phyloP scores from a whole-genome alignment of 1,140 invertebrate species.

The Drosophila mojavensis region DNA sequence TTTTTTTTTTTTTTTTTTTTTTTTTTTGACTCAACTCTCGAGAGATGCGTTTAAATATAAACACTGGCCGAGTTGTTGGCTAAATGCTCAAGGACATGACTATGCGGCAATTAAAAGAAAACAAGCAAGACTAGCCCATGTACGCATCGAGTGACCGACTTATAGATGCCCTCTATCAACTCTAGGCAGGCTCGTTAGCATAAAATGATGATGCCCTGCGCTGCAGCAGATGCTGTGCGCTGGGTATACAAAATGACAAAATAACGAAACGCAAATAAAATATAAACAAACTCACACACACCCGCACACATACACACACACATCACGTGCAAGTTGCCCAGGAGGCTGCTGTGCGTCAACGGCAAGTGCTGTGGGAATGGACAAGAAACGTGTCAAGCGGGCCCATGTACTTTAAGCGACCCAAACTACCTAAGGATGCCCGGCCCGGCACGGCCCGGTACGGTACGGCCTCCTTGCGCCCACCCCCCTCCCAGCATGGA shows the following conservation, averaged over 20 bases:
- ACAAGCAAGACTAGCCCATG: neutral
- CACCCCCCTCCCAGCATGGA: neutral
- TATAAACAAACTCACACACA: constrained; percentile 43
- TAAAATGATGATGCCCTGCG: neutral
- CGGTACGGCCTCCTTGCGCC: too few species aligned
- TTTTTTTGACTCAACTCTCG: constrained; percentile 18
- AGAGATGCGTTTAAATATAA: constrained; percentile 75
- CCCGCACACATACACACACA: constrained; percentile 14
- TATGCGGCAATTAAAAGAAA: constrained; percentile 47
- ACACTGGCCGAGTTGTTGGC: constrained; percentile 36
- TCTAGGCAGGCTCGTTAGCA: neutral
- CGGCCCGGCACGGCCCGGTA: too few species aligned
- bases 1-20: constrained; percentile 34
- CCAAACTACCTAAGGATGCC: constrained; percentile 1
- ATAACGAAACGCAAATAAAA: constrained; percentile 62
- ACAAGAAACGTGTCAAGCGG: constrained; percentile 53
- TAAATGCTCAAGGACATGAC: constrained; percentile 48
- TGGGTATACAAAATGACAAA: neutral
- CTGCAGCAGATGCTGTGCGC: neutral
- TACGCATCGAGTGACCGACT: neutral
- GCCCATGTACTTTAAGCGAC: constrained; percentile 25
- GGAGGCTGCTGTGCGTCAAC: constrained; percentile 44
- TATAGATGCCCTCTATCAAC: neutral
- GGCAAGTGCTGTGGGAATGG: constrained; percentile 28
- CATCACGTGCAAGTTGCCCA: constrained; percentile 29